phyloP scores from a whole-genome alignment of 2,888 invertebrate genomes.

The Oligia latruncula region DNA sequence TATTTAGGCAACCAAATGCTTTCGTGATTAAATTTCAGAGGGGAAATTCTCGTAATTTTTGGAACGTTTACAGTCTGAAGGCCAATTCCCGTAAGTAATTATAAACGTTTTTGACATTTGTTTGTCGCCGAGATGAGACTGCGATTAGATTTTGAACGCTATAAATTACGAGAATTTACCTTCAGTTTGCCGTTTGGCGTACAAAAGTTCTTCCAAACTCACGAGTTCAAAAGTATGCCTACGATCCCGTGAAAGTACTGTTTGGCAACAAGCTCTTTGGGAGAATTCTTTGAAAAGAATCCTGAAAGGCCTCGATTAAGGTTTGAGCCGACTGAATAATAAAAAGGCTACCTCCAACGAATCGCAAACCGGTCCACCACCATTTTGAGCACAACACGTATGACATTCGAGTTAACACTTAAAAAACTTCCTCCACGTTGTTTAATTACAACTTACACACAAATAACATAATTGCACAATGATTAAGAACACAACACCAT shows the following conservation, averaged over 20 bases:
- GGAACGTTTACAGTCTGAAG: no score
- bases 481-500: constrained; percentile 56
- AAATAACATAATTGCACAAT: constrained; percentile 54
- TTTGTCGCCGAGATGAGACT: not conserved
- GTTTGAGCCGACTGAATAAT: constrained; percentile 35
- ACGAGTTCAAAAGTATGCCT: constrained; percentile 16
- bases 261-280: constrained; percentile 14
- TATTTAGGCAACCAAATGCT: constrained; percentile 40
- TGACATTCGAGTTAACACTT: constrained; percentile 65
- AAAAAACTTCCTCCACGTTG: constrained; percentile 62
- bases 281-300: constrained; percentile 21
- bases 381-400: constrained; percentile 65
- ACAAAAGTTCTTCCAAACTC: constrained; percentile 34
- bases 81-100: no score
- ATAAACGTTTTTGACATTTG: not conserved
- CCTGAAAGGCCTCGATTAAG: constrained; percentile 26
- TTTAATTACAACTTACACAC: constrained; percentile 55
- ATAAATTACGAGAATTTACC: not conserved
- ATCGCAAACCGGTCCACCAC: constrained; percentile 66
- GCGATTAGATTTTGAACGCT: not conserved
- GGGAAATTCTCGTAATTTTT: not conserved
- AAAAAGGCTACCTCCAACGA: constrained; percentile 54
- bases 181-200: constrained; percentile 29
- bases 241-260: constrained; percentile 17
- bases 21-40: not conserved